These are phyloP conservation scores for Drymodes brunneopygia DNA, from an alignment of 2,113 vertebrate genomes.

Conservation along the genomic window DNA sequence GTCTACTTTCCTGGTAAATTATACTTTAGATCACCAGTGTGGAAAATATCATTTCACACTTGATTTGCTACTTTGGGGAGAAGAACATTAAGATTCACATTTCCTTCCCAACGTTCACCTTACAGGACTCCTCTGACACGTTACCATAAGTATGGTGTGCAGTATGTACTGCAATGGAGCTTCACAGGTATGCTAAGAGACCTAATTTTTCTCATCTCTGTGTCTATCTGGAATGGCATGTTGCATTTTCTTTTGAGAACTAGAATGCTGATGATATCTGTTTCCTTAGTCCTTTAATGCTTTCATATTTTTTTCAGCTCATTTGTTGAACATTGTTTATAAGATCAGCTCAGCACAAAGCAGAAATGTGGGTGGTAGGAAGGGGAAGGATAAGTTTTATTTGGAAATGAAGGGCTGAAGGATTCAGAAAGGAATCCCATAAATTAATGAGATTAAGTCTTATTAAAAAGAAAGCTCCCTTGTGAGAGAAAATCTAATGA, in stretches of 20 bases:
- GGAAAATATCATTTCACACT: slow-evolving; percentile 55
- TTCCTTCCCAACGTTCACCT: background rate
- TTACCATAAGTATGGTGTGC: background rate
- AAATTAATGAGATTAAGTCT: background rate
- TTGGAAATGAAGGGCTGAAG: background rate
- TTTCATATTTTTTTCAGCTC: background rate
- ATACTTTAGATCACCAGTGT: slow-evolving; percentile 42
- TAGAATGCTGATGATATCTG: background rate
- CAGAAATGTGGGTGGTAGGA: background rate
- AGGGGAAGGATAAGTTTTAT: background rate
- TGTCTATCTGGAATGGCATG: background rate
- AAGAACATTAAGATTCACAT: slow-evolving; percentile 22
- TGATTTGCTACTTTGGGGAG: slow-evolving; percentile 25
- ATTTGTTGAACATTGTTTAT: background rate
- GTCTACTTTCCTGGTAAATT: slow-evolving; percentile 45
- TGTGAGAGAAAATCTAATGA: background rate
- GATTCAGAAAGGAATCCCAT: background rate
- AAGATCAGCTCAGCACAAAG: background rate
- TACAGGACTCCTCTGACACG: background rate
- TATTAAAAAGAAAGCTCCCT: background rate
- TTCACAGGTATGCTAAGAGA: background rate
- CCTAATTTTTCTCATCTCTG: background rate
- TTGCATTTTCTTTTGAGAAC: background rate
- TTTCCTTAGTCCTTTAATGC: background rate
- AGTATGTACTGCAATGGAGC: background rate